Percentiles rank a stretch among this genome's conserved stretches.
These are phyloP conservation scores for Chascanopsetta lugubris DNA, from an alignment of 2,113 vertebrate species.

Conservation along the genomic window DNA sequence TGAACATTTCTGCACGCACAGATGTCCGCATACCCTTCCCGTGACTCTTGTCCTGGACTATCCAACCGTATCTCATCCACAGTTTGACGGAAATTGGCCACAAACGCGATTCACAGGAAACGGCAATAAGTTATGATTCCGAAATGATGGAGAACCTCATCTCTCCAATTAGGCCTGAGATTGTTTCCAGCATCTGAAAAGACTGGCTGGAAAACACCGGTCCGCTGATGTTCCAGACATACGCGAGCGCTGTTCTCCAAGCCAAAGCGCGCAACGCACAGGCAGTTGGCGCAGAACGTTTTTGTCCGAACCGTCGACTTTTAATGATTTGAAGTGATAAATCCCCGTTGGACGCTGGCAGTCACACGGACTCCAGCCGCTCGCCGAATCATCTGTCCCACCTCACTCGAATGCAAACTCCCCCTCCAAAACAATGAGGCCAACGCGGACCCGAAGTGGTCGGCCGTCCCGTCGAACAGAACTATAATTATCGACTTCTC, in stretches of 20 bases:
- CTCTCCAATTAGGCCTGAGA: conserved; percentile 46
- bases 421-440: conserved; percentile 39
- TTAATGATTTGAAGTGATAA: conserved; percentile 8
- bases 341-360: too few species aligned
- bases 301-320: conserved; percentile 18
- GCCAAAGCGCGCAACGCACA: conserved; percentile 35
- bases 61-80: conserved; percentile 10
- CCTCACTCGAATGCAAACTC: conserved; percentile 3
- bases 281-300: conserved; percentile 27
- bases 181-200: conserved; percentile 53
- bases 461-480: conserved; percentile 46
- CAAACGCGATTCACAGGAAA: conserved; percentile 42
- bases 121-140: conserved; percentile 58
- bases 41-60: conserved; percentile 15
- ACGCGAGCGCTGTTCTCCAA: conserved; percentile 25
- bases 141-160: conserved; percentile 56
- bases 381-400: background rate
- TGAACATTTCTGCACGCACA: background rate
- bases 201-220: conserved; percentile 21
- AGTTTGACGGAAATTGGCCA: conserved; percentile 25
- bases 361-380: background rate
- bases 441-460: conserved; percentile 44
- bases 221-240: conserved; percentile 55
- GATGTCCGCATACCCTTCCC: background rate
- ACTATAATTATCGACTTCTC: conserved; percentile 66